A percentile compares a stretch with the other conserved stretches of the same genome.
Conservation (phyloP, 2,113 vertebrate species). For the Sceloporus undulatus region DNA sequence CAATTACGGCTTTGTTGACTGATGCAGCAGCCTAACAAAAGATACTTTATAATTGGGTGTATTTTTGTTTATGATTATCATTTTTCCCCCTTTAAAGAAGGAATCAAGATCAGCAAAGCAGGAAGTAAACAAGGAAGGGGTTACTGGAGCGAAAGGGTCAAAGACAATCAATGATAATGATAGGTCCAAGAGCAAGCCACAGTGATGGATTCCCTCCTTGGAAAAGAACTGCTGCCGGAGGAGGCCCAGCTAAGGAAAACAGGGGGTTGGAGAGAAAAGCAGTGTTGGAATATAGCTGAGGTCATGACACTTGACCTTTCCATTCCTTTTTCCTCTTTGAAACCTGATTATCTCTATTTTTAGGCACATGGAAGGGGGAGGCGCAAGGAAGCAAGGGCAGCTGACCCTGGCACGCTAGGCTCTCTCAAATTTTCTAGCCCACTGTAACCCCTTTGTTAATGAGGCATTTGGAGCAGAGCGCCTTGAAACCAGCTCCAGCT, state of each 20-base stretch:
- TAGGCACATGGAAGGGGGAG: constrained; percentile 46
- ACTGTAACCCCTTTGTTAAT: background rate
- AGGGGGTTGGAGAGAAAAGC: constrained; percentile 45
- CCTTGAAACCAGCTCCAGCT: constrained; percentile 37
- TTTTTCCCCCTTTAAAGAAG: background rate
- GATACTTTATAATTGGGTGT: background rate
- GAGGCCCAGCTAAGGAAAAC: constrained; percentile 56
- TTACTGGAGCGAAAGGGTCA: background rate
- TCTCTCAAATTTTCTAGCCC: constrained; percentile 7
- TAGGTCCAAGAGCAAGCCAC: background rate
- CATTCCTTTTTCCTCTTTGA: constrained; percentile 72
- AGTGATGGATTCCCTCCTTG: constrained; percentile 13
- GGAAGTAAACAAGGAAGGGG: constrained; percentile 13
- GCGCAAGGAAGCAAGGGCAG: constrained; percentile 38
- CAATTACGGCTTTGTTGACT: background rate
- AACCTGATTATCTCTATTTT: constrained; percentile 73
- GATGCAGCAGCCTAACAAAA: background rate
- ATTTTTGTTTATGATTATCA: background rate
- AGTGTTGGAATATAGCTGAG: constrained; percentile 62
- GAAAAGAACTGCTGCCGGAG: constrained; percentile 42
- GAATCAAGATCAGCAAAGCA: accelerated
- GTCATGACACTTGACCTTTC: constrained; percentile 66
- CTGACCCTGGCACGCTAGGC: constrained; percentile 19
- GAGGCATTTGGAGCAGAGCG: background rate
- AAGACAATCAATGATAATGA: constrained; percentile 48